These are phyloP conservation scores for Oligia fasciuncula DNA, from an alignment of 2,888 invertebrate species.

Conservation along the genomic window DNA sequence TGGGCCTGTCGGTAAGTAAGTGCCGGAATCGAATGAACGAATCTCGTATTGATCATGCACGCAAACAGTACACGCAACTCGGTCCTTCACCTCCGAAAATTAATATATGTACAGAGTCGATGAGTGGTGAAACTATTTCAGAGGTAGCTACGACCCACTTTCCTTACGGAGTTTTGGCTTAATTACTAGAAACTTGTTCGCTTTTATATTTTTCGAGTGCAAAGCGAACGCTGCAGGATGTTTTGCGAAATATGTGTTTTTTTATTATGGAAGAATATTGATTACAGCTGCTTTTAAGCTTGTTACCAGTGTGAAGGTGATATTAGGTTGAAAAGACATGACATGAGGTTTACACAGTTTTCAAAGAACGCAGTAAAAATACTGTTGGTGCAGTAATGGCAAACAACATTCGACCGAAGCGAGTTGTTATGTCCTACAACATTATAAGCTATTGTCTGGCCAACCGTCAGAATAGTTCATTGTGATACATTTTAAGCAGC, in stretches of 20 bases:
- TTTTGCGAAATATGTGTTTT: conserved; percentile 52
- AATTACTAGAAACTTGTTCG: conserved; percentile 69
- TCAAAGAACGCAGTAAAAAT: not conserved
- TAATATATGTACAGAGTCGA: conserved; percentile 63
- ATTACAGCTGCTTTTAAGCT: conserved; percentile 1
- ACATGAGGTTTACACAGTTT: not conserved
- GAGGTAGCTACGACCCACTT: conserved; percentile 71
- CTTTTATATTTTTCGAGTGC: conserved; percentile 61
- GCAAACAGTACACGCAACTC: conserved; percentile 80
- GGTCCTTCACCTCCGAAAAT: conserved; percentile 79
- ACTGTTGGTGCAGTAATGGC: not conserved
- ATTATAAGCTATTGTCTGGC: conserved; percentile 14
- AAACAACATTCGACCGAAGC: conserved; percentile 1
- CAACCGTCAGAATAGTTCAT: conserved; percentile 11
- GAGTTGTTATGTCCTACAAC: conserved; percentile 3
- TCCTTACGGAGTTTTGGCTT: conserved; percentile 69
- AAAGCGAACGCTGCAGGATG: conserved; percentile 47
- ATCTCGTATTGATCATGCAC: conserved; percentile 80
- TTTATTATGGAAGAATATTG: conserved; percentile 20
- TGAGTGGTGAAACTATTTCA: conserved; percentile 77
- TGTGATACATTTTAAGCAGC: conserved; percentile 47
- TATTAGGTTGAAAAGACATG: conserved; percentile 3
- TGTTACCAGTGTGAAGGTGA: conserved; percentile 12
- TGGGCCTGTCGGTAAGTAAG: conserved; percentile 78
- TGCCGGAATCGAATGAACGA: conserved; percentile 85